phyloP scores from a whole-genome alignment of 2,113 vertebrate species.

The Pitta sordida region DNA sequence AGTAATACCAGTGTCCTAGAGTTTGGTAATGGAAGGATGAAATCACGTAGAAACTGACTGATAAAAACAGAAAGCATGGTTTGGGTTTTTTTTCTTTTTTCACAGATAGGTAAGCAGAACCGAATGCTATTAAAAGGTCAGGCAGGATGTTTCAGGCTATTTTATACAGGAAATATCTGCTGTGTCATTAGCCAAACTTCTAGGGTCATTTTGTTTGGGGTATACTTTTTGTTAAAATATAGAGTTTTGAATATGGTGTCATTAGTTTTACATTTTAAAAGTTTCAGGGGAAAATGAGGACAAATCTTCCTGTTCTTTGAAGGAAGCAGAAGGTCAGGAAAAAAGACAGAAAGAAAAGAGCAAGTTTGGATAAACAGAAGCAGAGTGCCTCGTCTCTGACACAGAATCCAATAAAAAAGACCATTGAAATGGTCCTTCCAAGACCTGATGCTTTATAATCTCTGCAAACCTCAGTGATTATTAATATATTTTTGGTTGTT shows the following conservation, averaged over 20 bases:
- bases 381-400: neutral
- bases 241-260: neutral
- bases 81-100: neutral
- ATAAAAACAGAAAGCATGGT: neutral
- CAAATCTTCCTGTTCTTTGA: neutral
- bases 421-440: neutral
- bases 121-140: neutral
- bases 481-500: slow-evolving; percentile 36
- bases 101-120: neutral
- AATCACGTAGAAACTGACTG: neutral
- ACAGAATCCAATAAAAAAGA: neutral
- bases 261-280: neutral
- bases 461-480: neutral
- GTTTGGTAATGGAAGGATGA: neutral
- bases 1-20: neutral
- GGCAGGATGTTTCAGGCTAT: neutral
- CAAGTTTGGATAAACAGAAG: neutral
- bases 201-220: neutral
- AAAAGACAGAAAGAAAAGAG: neutral
- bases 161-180: neutral
- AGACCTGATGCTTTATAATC: neutral
- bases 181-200: neutral
- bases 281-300: neutral
- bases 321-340: neutral
- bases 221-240: neutral